Conservation (phyloP, 2,888 invertebrate species). For the Caenorhabditis auriculariae region DNA sequence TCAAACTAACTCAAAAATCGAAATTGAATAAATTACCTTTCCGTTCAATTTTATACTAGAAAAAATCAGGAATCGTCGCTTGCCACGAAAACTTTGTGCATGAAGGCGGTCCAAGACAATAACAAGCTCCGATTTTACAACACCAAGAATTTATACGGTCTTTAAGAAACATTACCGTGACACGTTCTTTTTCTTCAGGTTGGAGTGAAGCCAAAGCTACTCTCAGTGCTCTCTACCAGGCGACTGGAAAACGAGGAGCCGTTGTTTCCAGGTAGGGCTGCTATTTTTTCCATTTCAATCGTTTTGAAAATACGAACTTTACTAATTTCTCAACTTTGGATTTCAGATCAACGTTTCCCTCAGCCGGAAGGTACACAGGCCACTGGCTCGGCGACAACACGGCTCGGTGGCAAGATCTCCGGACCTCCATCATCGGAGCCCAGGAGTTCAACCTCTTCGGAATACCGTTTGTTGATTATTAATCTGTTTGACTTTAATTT, state of each 20-base stretch:
- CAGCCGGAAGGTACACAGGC: constrained; percentile 66
- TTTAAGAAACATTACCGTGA: too few species aligned
- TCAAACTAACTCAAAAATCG: too few species aligned
- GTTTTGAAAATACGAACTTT: too few species aligned
- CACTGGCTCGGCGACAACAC: constrained; percentile 84
- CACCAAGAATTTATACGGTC: constrained; percentile 70
- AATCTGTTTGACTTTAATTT: background rate
- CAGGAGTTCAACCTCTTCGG: constrained; percentile 48
- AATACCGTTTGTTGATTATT: constrained; percentile 42
- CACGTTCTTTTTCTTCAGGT: too few species aligned
- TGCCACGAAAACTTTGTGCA: constrained; percentile 58
- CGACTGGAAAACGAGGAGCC: constrained; percentile 64
- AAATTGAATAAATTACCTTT: too few species aligned
- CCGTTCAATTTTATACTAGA: too few species aligned
- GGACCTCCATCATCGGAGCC: constrained; percentile 49
- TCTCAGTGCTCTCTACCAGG: constrained; percentile 65
- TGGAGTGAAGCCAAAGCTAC: constrained; percentile 74
- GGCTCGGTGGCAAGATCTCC: constrained; percentile 79
- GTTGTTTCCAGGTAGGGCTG: constrained; percentile 50
- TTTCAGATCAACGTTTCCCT: constrained; percentile 64
- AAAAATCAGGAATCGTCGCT: constrained; percentile 26
- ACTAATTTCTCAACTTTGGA: too few species aligned
- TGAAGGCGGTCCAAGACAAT: constrained; percentile 45
- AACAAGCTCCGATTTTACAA: constrained; percentile 46
- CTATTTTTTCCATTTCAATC: background rate